These are phyloP conservation scores for Typhlichthys eigenmanni DNA, from an alignment of 2,797 vertebrate species.

Conservation along the genomic window DNA sequence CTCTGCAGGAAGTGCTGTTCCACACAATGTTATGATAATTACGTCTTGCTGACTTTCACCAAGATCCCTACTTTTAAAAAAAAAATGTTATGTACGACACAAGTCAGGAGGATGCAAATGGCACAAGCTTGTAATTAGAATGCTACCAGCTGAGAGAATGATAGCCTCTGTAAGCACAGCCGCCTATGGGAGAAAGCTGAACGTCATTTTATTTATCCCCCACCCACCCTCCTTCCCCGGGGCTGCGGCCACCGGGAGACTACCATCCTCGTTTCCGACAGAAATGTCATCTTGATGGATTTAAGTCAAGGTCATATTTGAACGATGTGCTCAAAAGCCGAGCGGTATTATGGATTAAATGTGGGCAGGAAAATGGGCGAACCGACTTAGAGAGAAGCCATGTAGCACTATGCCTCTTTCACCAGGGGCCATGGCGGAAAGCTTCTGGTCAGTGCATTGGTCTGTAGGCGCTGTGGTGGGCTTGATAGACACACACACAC, in stretches of 20 bases:
- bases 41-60: slow-evolving; percentile 47
- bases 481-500: too few species aligned
- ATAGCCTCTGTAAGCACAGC: slow-evolving; percentile 6
- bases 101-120: slow-evolving; percentile 54
- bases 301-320: slow-evolving; percentile 77
- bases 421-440: too few species aligned
- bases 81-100: slow-evolving; percentile 17
- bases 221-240: slow-evolving; percentile 1
- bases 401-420: too few species aligned
- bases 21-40: slow-evolving; percentile 65
- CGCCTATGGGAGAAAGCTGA: slow-evolving; percentile 38
- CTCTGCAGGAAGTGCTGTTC: slow-evolving; percentile 46
- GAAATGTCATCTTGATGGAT: slow-evolving; percentile 75
- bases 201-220: slow-evolving; percentile 30
- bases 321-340: slow-evolving; percentile 72
- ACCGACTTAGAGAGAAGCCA: too few species aligned
- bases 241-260: slow-evolving; percentile 25
- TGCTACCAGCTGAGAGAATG: slow-evolving; percentile 35
- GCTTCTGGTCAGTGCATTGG: too few species aligned
- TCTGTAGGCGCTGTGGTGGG: too few species aligned
- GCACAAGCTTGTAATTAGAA: slow-evolving; percentile 68
- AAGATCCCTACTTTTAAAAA: slow-evolving; percentile 34
- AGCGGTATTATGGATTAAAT: slow-evolving; percentile 67
- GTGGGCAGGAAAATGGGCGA: slow-evolving; percentile 29
- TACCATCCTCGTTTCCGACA: slow-evolving; percentile 43